Evolutionary conservation across 2,797 vertebrate genomes (phyloP).

Genomic region (Gymnocypris eckloni): DNA sequence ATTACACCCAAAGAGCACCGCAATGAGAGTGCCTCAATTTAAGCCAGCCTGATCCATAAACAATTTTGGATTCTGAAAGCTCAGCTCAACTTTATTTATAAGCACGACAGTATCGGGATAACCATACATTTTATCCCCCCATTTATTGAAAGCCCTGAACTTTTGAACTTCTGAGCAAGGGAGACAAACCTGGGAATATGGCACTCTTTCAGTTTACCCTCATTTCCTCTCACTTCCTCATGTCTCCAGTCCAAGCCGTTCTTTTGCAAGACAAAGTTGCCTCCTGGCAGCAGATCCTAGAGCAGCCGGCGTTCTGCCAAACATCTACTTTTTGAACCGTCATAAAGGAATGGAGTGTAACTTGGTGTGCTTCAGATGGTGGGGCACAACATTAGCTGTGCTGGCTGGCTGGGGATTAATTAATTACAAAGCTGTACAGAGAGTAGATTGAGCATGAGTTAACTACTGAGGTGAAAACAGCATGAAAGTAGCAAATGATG

Average conservation of each 20-base stretch:
- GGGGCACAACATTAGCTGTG: slow-evolving; percentile 3
- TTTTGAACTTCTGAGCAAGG: slow-evolving; percentile 21
- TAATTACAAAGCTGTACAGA: slow-evolving; percentile 25
- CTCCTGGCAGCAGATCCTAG: slow-evolving; percentile 19
- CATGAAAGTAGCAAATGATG: slow-evolving; percentile 22
- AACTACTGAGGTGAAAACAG: slow-evolving; percentile 22
- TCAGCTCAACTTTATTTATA: too few species aligned
- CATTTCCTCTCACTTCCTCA: slow-evolving; percentile 32
- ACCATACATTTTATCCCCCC: not conserved
- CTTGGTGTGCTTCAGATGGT: slow-evolving; percentile 31
- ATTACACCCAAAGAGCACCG: slow-evolving; percentile 21
- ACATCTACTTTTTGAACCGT: slow-evolving; percentile 40
- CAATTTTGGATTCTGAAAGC: slow-evolving; percentile 30
- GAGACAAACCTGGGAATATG: slow-evolving; percentile 47
- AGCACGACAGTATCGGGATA: not conserved
- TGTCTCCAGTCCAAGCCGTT: slow-evolving; percentile 14
- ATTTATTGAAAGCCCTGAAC: slow-evolving; percentile 14
- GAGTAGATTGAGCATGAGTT: slow-evolving; percentile 12
- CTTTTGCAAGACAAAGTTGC: slow-evolving; percentile 23
- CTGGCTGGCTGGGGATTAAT: slow-evolving; percentile 31
- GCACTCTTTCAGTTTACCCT: slow-evolving; percentile 15
- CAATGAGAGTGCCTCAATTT: slow-evolving; percentile 46
- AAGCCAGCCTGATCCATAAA: slow-evolving; percentile 62
- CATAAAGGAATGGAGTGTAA: slow-evolving; percentile 19
- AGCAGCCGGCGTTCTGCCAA: slow-evolving; percentile 43